Percentiles rank a stretch among this genome's conserved stretches.
Evolutionary conservation across 37 sponge, comb jelly and placozoan genomes (phyloP).

Genomic region (Hormiphora californensis): DNA sequence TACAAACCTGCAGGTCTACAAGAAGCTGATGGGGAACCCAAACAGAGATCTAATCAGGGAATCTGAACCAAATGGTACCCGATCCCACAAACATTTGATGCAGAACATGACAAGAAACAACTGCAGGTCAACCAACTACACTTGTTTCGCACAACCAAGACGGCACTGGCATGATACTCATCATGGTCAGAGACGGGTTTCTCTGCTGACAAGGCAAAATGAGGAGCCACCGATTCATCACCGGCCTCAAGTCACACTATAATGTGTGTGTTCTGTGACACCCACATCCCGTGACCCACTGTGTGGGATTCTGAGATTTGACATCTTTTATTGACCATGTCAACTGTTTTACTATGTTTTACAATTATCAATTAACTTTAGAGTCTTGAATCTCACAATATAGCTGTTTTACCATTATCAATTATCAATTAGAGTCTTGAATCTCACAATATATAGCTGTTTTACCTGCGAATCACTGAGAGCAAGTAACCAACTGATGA

Average conservation of each 20-base stretch:
- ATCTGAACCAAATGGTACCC: neutral
- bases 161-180: neutral
- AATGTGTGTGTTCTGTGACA: too few relatives aligned
- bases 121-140: slow-evolving; percentile 49
- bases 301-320: too few relatives aligned
- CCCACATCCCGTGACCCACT: too few relatives aligned
- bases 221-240: too few relatives aligned
- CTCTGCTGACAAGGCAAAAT: slow-evolving; percentile 11
- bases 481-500: slow-evolving; percentile 77
- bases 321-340: too few relatives aligned
- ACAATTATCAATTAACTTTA: too few relatives aligned
- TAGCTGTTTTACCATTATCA: too few relatives aligned
- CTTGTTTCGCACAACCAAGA: neutral
- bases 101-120: neutral
- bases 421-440: too few relatives aligned
- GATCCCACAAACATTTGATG: neutral
- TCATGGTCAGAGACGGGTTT: neutral
- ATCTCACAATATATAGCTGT: neutral
- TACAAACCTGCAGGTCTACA: slow-evolving; percentile 13
- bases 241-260: too few relatives aligned
- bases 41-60: slow-evolving; percentile 19
- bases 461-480: slow-evolving; percentile 76
- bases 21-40: slow-evolving; percentile 39
- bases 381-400: too few relatives aligned
- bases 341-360: too few relatives aligned